A percentile compares a stretch with the other conserved stretches of the same genome.
Conservation (phyloP, 2,797 vertebrate genomes). For the Centroberyx gerrardi region DNA sequence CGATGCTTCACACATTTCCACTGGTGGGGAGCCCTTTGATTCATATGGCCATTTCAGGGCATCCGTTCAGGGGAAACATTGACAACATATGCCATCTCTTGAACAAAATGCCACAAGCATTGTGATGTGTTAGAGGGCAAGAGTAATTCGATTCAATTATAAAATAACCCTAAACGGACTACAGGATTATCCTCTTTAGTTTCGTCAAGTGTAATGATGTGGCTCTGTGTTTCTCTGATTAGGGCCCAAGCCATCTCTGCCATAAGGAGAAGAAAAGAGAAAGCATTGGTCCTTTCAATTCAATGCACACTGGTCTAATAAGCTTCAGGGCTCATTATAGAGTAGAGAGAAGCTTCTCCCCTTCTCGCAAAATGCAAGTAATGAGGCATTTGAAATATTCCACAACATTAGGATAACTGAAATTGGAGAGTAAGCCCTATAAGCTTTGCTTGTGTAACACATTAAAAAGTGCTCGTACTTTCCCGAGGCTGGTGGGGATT, state of each 20-base stretch:
- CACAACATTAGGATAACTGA: conserved; percentile 83
- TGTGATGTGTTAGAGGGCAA: conserved; percentile 59
- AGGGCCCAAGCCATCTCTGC: conserved; percentile 60
- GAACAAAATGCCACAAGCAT: conserved; percentile 42
- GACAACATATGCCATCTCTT: conserved; percentile 24
- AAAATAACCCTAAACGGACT: conserved; percentile 62
- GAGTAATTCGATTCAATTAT: conserved; percentile 75
- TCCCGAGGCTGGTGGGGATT: conserved; percentile 50
- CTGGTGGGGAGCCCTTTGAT: conserved; percentile 23
- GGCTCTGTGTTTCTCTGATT: conserved; percentile 80
- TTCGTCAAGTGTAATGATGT: conserved; percentile 83
- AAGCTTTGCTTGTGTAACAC: conserved; percentile 79
- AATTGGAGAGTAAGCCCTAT: conserved; percentile 78
- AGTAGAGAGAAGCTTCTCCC: conserved; percentile 70
- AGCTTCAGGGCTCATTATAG: conserved; percentile 82
- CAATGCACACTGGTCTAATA: conserved; percentile 81
- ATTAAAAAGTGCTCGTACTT: conserved; percentile 70
- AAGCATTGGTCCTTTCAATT: conserved; percentile 70
- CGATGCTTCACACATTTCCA: conserved; percentile 13
- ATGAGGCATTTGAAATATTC: conserved; percentile 87
- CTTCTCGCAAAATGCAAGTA: conserved; percentile 80
- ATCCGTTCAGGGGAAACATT: not conserved
- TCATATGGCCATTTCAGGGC: conserved; percentile 21
- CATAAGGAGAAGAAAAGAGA: conserved; percentile 56
- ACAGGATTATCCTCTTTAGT: conserved; percentile 77